Evolutionary conservation across 2,888 invertebrate genomes (phyloP), one percentile per base, ranked within the genome.

Genomic region (Copidosoma aretas): DNA sequence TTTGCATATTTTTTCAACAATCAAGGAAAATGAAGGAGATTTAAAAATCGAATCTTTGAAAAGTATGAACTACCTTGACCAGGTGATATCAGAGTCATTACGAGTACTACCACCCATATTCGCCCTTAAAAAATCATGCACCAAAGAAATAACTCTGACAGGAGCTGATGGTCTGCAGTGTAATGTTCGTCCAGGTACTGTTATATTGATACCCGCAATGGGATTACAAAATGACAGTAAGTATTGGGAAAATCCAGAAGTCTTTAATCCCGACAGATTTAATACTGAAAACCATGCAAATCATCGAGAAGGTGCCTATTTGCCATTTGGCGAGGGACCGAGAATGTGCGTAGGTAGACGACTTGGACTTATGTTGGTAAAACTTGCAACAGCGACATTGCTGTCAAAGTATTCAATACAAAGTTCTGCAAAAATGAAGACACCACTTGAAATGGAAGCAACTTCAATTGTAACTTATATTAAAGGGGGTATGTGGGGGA

Each of bases 51-150:
- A 88, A 10, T 77, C 81, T 1, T 56, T 88, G 1, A 81, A 82
- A 52, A 84, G 86, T 39, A 84, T 88, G 86, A 80, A 81, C 15
- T 88, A 87, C 73, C 75, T 88, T 73, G 86, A 87, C 61, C 85
- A 84, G 80, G 86, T 86, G 1, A 74, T 87, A 1, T 72, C 46
- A 21, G 81, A 81, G 51, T 75, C 80, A 0, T 74, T 78, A 65
- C 75, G 81, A 58, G 0, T 67, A 0, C 1, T 61, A 22, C 64
- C 77, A 0, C 67, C 68, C 0, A 0, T 74, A 0, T 68, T 67
- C n/a, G 32, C 60, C 1, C 0, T 78, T 1, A 15, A 15, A 0
- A 81, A 79, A 56, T 0, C 60, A 0, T 80, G 80, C 60, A 80
- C 76, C 0, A 53, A 75, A 0, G 58, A 64, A 0, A 72, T 51